phyloP scores from a whole-genome alignment of 2,888 invertebrate genomes.

The Volucella bombylans region DNA sequence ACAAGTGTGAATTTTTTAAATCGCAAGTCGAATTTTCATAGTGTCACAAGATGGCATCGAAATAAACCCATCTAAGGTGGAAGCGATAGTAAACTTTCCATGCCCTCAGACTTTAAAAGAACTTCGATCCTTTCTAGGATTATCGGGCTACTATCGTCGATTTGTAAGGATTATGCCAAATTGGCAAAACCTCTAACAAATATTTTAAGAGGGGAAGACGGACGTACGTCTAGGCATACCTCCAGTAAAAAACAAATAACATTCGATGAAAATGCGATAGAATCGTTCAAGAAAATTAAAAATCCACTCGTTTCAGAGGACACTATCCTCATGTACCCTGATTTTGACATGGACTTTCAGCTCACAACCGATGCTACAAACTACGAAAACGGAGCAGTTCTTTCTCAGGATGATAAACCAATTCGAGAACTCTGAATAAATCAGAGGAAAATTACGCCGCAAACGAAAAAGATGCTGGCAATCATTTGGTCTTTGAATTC shows the following conservation, averaged over 20 bases:
- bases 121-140: neutral
- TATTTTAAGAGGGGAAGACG: constrained; percentile 15
- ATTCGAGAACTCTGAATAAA: constrained; percentile 47
- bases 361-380: constrained; percentile 78
- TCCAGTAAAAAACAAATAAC: too few relatives aligned
- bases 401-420: constrained; percentile 75
- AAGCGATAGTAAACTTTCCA: neutral
- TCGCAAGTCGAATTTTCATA: constrained; percentile 10
- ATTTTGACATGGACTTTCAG: constrained; percentile 49
- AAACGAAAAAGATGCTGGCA: constrained; percentile 57
- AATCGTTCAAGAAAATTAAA: constrained; percentile 51
- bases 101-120: constrained; percentile 6
- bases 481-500: constrained; percentile 54
- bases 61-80: neutral
- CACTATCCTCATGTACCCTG: constrained; percentile 38
- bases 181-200: neutral
- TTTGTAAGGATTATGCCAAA: neutral
- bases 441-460: constrained; percentile 60
- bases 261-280: constrained; percentile 31
- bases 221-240: neutral
- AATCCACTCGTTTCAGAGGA: constrained; percentile 46
- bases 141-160: neutral
- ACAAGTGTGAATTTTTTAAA: constrained; percentile 10
- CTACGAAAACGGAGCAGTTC: constrained; percentile 75
- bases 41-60: neutral